These are phyloP conservation scores for Tokudaia muenninki DNA, from an alignment of 2,797 vertebrate genomes.

Conservation along the genomic window DNA sequence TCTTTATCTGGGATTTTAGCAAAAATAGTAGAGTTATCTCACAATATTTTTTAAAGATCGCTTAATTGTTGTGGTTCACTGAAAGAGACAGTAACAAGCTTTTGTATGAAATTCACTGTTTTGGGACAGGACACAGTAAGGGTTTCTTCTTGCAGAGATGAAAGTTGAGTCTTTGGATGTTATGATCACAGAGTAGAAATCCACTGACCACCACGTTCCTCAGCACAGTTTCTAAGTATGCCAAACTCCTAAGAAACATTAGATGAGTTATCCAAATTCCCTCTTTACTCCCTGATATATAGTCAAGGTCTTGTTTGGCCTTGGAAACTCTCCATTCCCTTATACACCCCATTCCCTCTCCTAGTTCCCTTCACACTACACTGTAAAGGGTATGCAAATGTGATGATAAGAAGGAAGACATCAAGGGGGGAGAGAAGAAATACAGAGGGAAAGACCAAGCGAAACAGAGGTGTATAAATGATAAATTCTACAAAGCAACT, in stretches of 20 bases:
- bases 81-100: background rate
- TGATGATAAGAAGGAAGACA: conserved; percentile 31
- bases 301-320: background rate
- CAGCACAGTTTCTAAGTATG: background rate
- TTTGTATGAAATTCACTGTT: conserved; percentile 37
- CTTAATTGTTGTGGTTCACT: background rate
- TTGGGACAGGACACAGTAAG: background rate
- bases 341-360: background rate
- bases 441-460: background rate
- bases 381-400: conserved; percentile 46
- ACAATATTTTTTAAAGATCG: background rate
- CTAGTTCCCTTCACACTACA: conserved; percentile 14
- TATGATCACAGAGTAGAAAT: background rate
- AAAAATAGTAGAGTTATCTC: background rate
- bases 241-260: background rate
- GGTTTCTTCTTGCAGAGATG: background rate
- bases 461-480: background rate
- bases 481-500: background rate
- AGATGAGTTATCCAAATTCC: background rate
- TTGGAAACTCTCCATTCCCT: no score
- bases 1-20: conserved; percentile 42
- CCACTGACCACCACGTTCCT: background rate
- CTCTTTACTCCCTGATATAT: background rate
- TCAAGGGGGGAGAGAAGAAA: background rate
- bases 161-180: conserved; percentile 1